A percentile compares a stretch with the other conserved stretches of the same genome.
phyloP scores from a whole-genome alignment of 2,113 vertebrate species.

The Ciconia stormi region DNA sequence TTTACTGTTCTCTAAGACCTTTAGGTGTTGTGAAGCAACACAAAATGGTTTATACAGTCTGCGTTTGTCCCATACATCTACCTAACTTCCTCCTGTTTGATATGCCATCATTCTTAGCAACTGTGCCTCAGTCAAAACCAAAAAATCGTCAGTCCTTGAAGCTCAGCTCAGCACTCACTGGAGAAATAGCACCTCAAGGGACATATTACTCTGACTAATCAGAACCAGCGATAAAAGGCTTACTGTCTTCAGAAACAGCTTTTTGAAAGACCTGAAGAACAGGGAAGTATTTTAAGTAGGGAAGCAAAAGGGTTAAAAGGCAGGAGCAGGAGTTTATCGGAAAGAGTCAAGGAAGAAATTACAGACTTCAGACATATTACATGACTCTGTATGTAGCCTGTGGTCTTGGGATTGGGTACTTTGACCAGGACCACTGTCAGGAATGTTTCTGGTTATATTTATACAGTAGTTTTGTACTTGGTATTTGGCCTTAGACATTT shows the following conservation, averaged over 20 bases:
- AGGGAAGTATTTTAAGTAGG: background rate
- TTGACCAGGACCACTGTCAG: background rate
- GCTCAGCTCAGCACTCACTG: background rate
- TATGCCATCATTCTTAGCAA: background rate
- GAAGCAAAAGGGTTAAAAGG: background rate
- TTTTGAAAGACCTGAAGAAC: background rate
- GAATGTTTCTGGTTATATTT: background rate
- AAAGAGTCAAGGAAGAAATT: background rate
- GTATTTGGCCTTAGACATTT: background rate
- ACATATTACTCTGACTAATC: background rate
- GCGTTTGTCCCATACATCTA: background rate
- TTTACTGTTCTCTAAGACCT: background rate
- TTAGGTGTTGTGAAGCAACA: background rate
- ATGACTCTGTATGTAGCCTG: background rate
- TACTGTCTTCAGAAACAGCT: background rate
- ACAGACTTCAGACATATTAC: background rate
- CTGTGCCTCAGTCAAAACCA: background rate
- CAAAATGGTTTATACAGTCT: background rate
- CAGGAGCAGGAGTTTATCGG: background rate
- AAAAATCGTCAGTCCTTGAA: background rate
- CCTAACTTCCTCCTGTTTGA: fast-evolving
- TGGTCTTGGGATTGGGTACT: background rate
- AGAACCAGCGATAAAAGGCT: background rate
- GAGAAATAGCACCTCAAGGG: background rate
- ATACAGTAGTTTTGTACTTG: background rate